Percentiles rank a stretch among this genome's conserved stretches.
phyloP scores from a whole-genome alignment of 2,113 vertebrate genomes.

The Prochilodus magdalenae region DNA sequence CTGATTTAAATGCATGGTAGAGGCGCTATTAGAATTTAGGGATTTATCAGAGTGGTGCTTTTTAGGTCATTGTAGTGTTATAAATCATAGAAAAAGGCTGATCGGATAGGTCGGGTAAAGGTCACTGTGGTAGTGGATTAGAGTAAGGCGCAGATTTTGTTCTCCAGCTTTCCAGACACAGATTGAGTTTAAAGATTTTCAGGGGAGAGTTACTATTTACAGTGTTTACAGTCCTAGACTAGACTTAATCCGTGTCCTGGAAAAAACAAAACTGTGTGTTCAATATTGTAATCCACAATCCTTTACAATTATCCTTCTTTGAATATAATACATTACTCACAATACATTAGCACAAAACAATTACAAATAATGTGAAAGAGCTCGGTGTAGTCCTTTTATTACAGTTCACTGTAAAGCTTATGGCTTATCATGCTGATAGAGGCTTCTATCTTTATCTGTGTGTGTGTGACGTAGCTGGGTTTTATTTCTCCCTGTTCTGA shows the following conservation, averaged over 20 bases:
- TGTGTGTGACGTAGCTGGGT: neutral
- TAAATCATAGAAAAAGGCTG: neutral
- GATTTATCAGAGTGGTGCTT: neutral
- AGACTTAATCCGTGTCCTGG: neutral
- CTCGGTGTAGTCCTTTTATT: too few species aligned
- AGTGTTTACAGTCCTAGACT: neutral
- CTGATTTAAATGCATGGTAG: slow-evolving; percentile 11
- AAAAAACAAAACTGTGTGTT: neutral
- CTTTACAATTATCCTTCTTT: neutral
- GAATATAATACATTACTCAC: neutral
- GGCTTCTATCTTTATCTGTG: neutral
- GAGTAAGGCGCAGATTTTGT: neutral
- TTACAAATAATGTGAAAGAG: neutral
- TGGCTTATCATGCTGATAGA: neutral
- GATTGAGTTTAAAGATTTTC: neutral
- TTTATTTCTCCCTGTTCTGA: neutral
- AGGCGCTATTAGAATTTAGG: neutral
- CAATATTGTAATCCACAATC: neutral
- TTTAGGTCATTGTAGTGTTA: neutral
- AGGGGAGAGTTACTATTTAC: neutral
- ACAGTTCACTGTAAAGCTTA: neutral
- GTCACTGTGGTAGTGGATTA: slow-evolving; percentile 2
- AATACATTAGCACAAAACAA: neutral
- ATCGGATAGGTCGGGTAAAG: slow-evolving; percentile 20
- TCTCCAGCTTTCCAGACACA: neutral